phyloP scores from a whole-genome alignment of 2,797 vertebrate species.

The Chelonia mydas region DNA sequence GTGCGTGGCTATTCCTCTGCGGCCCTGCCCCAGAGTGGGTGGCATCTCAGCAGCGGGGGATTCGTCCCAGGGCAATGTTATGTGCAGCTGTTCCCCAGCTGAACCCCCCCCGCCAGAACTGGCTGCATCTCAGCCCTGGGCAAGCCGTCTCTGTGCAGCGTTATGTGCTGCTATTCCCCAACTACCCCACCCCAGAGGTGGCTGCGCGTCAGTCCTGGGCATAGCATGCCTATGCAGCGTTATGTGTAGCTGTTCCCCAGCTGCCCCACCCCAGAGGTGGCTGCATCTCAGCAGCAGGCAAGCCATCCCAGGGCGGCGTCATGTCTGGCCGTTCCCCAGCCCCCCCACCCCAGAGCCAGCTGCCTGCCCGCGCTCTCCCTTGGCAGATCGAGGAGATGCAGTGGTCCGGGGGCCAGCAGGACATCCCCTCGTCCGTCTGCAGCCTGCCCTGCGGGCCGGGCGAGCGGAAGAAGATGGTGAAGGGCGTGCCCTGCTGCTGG shows the following conservation, averaged over 20 bases:
- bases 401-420: conserved; percentile 64
- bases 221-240: not conserved
- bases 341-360: not conserved
- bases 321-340: not conserved
- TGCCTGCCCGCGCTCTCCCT: not conserved
- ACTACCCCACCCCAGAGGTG: not conserved
- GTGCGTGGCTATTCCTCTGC: too few species aligned
- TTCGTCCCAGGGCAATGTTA: not conserved
- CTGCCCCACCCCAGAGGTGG: not conserved
- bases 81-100: not conserved
- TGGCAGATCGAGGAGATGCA: not conserved
- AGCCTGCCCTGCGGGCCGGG: conserved; percentile 91
- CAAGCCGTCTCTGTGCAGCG: not conserved
- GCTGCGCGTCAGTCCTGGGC: not conserved
- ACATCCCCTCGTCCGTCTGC: conserved; percentile 87
- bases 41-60: not conserved
- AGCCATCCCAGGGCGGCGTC: not conserved
- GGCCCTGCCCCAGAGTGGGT: not conserved
- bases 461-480: conserved; percentile 94
- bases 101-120: not conserved
- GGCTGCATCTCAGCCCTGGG: not conserved
- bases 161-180: not conserved
- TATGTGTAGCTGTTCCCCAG: not conserved
- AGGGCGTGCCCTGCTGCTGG: conserved; percentile 94
- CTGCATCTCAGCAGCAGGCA: too few species aligned